phyloP scores from a whole-genome alignment of 2,797 vertebrate genomes.

The Avahi laniger region DNA sequence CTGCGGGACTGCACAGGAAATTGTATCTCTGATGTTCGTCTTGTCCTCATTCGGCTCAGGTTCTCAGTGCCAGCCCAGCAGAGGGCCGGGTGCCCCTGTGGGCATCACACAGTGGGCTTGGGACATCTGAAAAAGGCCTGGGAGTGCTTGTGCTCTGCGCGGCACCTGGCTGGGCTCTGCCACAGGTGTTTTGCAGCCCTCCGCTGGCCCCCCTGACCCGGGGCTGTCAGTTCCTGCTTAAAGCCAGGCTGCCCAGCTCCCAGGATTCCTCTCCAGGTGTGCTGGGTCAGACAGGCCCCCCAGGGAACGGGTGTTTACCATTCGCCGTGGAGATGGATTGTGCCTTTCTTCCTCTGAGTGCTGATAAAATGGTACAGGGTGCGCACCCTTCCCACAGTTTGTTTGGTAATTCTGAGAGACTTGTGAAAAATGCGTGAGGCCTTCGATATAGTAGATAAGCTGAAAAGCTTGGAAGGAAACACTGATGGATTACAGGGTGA shows the following conservation, averaged over 20 bases:
- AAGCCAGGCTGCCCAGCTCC: not conserved
- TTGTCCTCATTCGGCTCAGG: not conserved
- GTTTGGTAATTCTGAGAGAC: slow-evolving; percentile 52
- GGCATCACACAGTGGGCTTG: rapidly evolving
- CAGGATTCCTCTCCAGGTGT: not conserved
- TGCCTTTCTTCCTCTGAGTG: not conserved
- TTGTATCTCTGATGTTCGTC: not conserved
- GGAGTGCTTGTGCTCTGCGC: not conserved
- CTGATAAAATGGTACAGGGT: not conserved
- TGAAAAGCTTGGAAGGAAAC: slow-evolving; percentile 47
- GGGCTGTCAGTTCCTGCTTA: not conserved
- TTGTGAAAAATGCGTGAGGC: slow-evolving; percentile 60
- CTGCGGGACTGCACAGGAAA: not conserved
- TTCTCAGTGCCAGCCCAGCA: not conserved
- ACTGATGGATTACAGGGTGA: slow-evolving; percentile 10
- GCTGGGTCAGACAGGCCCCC: not conserved
- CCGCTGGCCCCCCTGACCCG: not conserved
- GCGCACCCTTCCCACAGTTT: not conserved
- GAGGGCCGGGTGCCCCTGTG: rapidly evolving
- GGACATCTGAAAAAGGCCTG: not conserved
- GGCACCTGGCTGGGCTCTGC: not conserved
- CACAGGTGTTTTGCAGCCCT: not conserved
- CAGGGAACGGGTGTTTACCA: not conserved
- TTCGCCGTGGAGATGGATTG: slow-evolving; percentile 32
- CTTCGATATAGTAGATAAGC: not conserved